Evolutionary conservation across 2,888 invertebrate genomes (phyloP).

Genomic region (Epinotia nisella): DNA sequence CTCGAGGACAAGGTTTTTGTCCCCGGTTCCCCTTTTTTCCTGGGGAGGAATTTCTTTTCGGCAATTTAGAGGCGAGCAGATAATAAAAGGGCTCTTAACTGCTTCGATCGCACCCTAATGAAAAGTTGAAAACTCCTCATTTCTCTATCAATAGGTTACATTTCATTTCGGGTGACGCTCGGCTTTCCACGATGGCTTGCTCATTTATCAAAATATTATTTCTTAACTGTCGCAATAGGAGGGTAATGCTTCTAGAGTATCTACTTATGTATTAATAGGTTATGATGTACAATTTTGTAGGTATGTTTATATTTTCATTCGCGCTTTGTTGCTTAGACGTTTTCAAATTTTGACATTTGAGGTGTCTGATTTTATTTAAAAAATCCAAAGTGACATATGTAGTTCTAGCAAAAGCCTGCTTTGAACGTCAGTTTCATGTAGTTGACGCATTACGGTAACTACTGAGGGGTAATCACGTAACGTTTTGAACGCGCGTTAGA

Average conservation of each 20-base stretch:
- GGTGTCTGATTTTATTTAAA: not conserved
- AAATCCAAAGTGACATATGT: no score
- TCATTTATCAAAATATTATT: not conserved
- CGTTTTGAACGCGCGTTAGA: no score
- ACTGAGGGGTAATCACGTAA: no score
- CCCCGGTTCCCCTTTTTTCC: conserved; percentile 77
- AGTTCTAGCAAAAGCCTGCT: not conserved
- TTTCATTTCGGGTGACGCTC: conserved; percentile 50
- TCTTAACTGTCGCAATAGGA: not conserved
- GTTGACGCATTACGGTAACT: no score
- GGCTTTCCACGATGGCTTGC: conserved; percentile 29
- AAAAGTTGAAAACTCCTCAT: conserved; percentile 80
- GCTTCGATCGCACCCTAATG: conserved; percentile 82
- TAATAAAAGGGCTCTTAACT: conserved; percentile 86
- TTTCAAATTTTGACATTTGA: not conserved
- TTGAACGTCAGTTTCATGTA: not conserved
- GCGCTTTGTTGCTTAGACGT: not conserved
- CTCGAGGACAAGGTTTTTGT: conserved; percentile 79
- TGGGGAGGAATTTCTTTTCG: conserved; percentile 81
- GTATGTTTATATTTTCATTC: not conserved
- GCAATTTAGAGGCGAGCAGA: conserved; percentile 84
- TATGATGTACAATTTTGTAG: not conserved
- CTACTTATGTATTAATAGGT: no score
- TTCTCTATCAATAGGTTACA: conserved; percentile 78
- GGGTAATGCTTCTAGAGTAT: not conserved